phyloP scores from a whole-genome alignment of 2,888 invertebrate genomes.

The Ectemnius lituratus region DNA sequence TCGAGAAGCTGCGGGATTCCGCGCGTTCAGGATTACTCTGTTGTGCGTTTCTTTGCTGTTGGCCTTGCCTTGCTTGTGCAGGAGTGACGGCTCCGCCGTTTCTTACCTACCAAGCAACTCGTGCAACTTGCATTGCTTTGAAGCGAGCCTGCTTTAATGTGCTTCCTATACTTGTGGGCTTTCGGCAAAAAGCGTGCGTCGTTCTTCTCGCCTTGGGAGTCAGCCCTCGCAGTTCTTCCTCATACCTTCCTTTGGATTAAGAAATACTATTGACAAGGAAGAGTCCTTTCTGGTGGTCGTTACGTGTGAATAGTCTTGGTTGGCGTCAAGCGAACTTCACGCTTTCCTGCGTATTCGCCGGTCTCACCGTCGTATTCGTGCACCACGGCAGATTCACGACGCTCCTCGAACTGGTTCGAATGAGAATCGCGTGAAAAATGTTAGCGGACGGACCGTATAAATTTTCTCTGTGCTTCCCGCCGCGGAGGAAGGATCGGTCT shows the following conservation, averaged over 20 bases:
- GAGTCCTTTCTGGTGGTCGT: neutral
- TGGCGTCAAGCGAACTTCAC: neutral
- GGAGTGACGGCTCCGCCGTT: too few relatives aligned
- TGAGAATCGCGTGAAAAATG: slow-evolving; percentile 21
- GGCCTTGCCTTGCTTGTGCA: neutral
- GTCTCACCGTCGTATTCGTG: too few relatives aligned
- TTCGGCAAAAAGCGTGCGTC: too few relatives aligned
- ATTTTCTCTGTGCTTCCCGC: slow-evolving; percentile 16
- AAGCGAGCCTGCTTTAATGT: too few relatives aligned
- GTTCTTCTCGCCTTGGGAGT: too few relatives aligned
- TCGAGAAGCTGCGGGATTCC: slow-evolving; percentile 22
- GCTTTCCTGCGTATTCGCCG: slow-evolving; percentile 6
- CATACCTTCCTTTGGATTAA: too few relatives aligned
- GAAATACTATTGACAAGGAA: neutral
- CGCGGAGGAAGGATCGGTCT: slow-evolving; percentile 9
- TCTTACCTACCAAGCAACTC: too few relatives aligned
- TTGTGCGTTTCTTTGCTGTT: slow-evolving; percentile 14
- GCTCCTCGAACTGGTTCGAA: slow-evolving; percentile 7
- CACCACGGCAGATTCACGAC: slow-evolving; percentile 1
- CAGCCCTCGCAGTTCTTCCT: too few relatives aligned
- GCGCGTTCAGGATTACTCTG: slow-evolving; percentile 30
- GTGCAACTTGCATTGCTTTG: too few relatives aligned
- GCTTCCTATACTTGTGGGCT: too few relatives aligned
- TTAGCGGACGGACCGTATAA: slow-evolving; percentile 20
- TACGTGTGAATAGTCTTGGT: neutral